Evolutionary conservation across 2,113 vertebrate genomes (phyloP).

Genomic region (Noctilio leporinus): DNA sequence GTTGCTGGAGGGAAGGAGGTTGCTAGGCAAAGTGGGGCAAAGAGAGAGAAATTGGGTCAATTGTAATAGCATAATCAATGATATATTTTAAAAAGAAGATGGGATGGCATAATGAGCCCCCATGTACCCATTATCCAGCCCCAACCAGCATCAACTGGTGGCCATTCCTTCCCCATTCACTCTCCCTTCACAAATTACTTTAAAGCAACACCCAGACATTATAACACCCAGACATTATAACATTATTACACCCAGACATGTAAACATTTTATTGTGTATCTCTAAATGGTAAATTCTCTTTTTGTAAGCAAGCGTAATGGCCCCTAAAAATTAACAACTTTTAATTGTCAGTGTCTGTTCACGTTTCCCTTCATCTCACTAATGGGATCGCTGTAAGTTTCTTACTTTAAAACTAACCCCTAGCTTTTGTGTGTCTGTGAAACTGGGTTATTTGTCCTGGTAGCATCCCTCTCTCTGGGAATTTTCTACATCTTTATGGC

Average conservation of each 20-base stretch:
- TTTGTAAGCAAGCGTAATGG: background rate
- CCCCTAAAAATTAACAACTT: background rate
- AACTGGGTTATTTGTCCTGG: background rate
- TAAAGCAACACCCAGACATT: background rate
- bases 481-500: background rate
- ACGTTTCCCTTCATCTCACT: background rate
- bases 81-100: too few relatives aligned
- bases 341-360: background rate
- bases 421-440: background rate
- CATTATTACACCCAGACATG: background rate
- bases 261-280: background rate
- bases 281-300: background rate
- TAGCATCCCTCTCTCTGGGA: background rate
- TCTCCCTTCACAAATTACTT: background rate
- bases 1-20: too few relatives aligned
- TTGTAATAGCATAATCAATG: too few relatives aligned
- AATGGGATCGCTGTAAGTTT: background rate
- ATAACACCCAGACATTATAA: background rate
- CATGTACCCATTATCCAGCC: background rate
- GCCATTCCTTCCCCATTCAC: background rate
- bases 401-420: background rate
- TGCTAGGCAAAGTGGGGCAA: too few relatives aligned
- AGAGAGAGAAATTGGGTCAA: too few relatives aligned
- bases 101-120: background rate
- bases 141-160: background rate